Conservation (phyloP, 2,888 invertebrate genomes). For the Elaeidobius kamerunicus region DNA sequence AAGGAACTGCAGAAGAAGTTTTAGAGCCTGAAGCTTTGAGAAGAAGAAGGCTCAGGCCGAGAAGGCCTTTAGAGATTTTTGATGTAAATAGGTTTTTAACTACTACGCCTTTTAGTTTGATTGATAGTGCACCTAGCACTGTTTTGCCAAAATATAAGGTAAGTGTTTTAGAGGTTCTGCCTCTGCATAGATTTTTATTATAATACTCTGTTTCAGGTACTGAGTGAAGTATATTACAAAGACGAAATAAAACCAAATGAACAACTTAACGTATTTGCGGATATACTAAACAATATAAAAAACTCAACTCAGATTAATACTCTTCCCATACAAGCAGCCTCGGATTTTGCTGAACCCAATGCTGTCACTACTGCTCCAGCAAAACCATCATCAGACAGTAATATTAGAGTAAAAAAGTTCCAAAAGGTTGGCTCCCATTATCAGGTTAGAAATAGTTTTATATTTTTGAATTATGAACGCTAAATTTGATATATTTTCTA, state of each 20-base stretch:
- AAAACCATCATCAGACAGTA: constrained; percentile 6
- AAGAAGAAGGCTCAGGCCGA: constrained; percentile 18
- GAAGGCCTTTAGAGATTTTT: constrained; percentile 31
- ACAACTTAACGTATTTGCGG: constrained; percentile 51
- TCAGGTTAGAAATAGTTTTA: constrained; percentile 7
- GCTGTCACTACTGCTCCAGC: constrained; percentile 15
- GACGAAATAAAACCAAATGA: constrained; percentile 48
- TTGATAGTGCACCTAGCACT: constrained; percentile 30
- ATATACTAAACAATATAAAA: constrained; percentile 53
- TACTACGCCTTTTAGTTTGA: constrained; percentile 23
- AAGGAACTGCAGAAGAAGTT: not conserved
- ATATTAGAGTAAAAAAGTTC: constrained; percentile 24
- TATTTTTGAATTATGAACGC: not conserved
- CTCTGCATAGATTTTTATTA: not conserved
- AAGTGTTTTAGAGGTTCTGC: not conserved
- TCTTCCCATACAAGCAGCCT: constrained; percentile 17
- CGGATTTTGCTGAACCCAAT: constrained; percentile 29
- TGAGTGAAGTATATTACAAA: constrained; percentile 47
- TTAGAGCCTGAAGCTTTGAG: constrained; percentile 28
- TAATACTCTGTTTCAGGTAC: constrained; percentile 20
- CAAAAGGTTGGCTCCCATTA: constrained; percentile 17
- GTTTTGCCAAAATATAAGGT: constrained; percentile 38
- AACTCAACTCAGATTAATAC: constrained; percentile 36
- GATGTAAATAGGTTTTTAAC: constrained; percentile 32
- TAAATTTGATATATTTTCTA: constrained; percentile 4